Conservation (phyloP, 64 coral and sea anemone genomes). For the Pachyseris speciosa region DNA sequence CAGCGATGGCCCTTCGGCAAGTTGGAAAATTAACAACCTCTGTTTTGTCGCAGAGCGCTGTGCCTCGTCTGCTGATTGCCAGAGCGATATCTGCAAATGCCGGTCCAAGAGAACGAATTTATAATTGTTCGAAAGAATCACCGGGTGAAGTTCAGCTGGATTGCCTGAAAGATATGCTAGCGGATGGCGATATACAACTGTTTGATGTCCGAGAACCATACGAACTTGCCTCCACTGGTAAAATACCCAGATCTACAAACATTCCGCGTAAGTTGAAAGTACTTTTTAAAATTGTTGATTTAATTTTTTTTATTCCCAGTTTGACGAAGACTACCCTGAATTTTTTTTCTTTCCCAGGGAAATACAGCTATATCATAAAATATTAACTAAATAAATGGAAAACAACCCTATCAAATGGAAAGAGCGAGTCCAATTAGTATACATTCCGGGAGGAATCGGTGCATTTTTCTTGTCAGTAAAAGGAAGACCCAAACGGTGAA, state of each 20-base stretch:
- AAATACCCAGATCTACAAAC: constrained; percentile 73
- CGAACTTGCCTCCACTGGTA: constrained; percentile 71
- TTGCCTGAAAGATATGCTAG: constrained; percentile 72
- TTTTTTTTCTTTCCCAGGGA: no score
- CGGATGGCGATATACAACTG: constrained; percentile 62
- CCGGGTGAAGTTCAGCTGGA: background rate
- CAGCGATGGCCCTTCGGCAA: constrained; percentile 11
- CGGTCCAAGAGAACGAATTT: constrained; percentile 26
- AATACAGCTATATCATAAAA: no score
- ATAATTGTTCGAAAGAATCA: constrained; percentile 17
- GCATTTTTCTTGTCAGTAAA: no score
- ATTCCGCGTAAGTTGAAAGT: constrained; percentile 95
- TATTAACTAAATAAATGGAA: no score
- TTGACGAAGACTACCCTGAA: no score
- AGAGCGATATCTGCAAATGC: background rate
- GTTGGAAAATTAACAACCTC: constrained; percentile 25
- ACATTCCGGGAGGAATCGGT: no score
- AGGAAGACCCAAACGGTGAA: no score
- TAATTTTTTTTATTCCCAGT: no score
- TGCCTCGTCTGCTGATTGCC: background rate
- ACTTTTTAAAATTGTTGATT: no score
- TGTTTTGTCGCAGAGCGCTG: background rate
- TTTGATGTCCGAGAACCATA: constrained; percentile 92
- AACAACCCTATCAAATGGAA: no score
- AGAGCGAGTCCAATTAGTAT: no score